A percentile compares a stretch with the other conserved stretches of the same genome.
phyloP scores from a whole-genome alignment of 2,888 invertebrate genomes.

The Melinaea menophilus region DNA sequence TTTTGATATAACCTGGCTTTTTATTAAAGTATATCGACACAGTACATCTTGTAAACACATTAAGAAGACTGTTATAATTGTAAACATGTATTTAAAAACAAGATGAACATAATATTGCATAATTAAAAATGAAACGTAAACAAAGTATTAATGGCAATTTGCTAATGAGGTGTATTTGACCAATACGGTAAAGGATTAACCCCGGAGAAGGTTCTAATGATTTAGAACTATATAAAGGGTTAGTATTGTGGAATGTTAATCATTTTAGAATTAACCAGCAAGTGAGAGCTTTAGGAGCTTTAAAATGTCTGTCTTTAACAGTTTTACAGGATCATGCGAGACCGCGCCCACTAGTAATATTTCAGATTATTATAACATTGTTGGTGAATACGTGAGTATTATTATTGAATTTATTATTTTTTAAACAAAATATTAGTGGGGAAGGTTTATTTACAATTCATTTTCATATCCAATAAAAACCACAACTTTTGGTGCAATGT shows the following conservation, averaged over 20 bases:
- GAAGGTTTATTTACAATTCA: no score
- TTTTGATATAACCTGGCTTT: no score
- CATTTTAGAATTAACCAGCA: not conserved
- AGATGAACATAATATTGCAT: not conserved
- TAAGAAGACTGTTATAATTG: no score
- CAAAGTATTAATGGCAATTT: not conserved
- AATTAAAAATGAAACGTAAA: not conserved
- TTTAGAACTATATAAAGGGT: constrained; percentile 4
- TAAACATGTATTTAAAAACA: not conserved
- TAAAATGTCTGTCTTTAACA: constrained; percentile 1
- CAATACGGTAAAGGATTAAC: constrained; percentile 11
- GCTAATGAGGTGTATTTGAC: constrained; percentile 1
- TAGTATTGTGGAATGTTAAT: not conserved
- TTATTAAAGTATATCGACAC: no score
- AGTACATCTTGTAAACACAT: no score
- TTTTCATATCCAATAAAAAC: not conserved
- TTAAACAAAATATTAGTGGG: no score
- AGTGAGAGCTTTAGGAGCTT: not conserved
- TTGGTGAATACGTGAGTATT: constrained; percentile 3
- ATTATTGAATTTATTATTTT: not conserved
- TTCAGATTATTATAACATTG: not conserved
- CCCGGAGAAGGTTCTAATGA: constrained; percentile 13
- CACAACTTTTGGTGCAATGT: not conserved
- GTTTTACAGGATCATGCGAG: not conserved
- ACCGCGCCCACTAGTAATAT: not conserved